phyloP scores from a whole-genome alignment of 2,113 vertebrate species.

The Passer montanus region DNA sequence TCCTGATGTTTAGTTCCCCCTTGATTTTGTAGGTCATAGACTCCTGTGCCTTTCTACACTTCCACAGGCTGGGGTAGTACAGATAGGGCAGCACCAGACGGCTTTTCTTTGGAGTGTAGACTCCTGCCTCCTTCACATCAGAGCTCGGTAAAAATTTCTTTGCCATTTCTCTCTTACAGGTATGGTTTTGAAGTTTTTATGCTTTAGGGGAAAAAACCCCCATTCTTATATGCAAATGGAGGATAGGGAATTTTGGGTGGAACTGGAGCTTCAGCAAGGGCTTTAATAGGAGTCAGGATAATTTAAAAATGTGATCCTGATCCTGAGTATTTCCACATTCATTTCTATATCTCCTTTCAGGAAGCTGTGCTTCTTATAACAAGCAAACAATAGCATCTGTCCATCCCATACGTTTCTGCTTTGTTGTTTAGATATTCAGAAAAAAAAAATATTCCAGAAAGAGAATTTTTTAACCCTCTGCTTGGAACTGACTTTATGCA shows the following conservation, averaged over 20 bases:
- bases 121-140: not conserved
- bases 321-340: not conserved
- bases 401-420: not conserved
- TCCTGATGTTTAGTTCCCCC: not conserved
- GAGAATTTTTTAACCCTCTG: not conserved
- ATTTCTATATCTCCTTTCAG: not conserved
- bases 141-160: not conserved
- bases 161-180: not conserved
- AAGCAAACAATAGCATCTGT: not conserved
- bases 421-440: not conserved
- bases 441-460: not conserved
- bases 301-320: not conserved
- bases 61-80: not conserved
- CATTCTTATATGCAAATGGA: not conserved
- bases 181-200: not conserved
- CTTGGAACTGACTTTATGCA: not conserved
- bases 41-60: not conserved
- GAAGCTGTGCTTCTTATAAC: not conserved
- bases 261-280: not conserved
- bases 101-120: not conserved
- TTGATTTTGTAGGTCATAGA: not conserved
- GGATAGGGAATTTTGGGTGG: not conserved
- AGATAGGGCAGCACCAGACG: not conserved
- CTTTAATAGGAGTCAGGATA: not conserved
- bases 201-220: rapidly evolving